These are phyloP conservation scores for Petrocephalus microphthalmus DNA, from an alignment of 2,113 vertebrate species.

Conservation along the genomic window DNA sequence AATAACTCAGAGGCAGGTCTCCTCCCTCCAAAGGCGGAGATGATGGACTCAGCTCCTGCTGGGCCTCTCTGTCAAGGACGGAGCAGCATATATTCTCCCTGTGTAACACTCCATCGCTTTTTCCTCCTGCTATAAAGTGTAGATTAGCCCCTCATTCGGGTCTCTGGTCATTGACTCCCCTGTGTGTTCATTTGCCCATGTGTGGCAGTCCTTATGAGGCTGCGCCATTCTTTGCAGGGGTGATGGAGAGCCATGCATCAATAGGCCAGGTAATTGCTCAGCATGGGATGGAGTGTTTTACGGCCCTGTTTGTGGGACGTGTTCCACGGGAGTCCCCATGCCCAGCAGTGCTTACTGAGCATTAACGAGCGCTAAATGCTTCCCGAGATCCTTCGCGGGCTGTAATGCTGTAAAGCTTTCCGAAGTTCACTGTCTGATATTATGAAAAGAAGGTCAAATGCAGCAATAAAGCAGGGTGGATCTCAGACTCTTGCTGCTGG, in stretches of 20 bases:
- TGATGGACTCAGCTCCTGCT: neutral
- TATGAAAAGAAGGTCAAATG: neutral
- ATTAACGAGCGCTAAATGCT: neutral
- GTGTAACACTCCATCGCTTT: neutral
- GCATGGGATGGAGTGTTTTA: constrained; percentile 48
- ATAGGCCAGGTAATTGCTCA: constrained; percentile 58
- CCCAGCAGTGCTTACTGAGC: neutral
- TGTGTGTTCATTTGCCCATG: constrained; percentile 57
- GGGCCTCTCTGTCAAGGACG: neutral
- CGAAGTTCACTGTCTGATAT: neutral
- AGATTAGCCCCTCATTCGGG: neutral
- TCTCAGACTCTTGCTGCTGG: neutral
- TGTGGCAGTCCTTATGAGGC: constrained; percentile 52
- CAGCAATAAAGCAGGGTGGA: neutral
- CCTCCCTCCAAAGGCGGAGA: neutral
- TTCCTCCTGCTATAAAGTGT: neutral
- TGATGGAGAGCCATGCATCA: constrained; percentile 49
- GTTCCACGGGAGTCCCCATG: neutral
- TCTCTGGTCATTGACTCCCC: constrained; percentile 53
- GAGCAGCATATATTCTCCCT: neutral
- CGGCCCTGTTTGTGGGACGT: constrained; percentile 36
- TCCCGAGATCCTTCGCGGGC: neutral
- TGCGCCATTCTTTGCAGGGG: constrained; percentile 52
- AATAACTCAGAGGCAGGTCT: neutral
- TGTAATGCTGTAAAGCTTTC: constrained; percentile 5